These are phyloP conservation scores for Hecatera dysodea DNA, from an alignment of 2,888 invertebrate genomes.

Conservation along the genomic window DNA sequence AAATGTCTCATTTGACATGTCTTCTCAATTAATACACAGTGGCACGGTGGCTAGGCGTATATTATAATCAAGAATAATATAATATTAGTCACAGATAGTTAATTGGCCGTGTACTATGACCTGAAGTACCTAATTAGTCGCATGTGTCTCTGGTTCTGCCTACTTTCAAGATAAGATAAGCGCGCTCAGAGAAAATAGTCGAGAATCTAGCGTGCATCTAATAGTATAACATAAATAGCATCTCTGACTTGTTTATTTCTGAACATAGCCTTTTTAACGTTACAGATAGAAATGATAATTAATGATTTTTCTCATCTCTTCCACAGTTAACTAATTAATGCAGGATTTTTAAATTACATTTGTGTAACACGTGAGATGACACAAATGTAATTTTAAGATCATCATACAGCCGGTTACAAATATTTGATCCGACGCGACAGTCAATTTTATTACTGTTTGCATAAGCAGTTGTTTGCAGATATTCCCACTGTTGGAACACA, in stretches of 20 bases:
- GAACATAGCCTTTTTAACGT: background rate
- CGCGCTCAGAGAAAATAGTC: constrained; percentile 7
- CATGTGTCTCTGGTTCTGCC: constrained; percentile 6
- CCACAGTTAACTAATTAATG: too few relatives aligned
- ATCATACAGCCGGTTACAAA: too few relatives aligned
- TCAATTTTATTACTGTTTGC: too few relatives aligned
- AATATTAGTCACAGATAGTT: constrained; percentile 22
- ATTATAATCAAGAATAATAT: constrained; percentile 9
- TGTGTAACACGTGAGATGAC: too few relatives aligned
- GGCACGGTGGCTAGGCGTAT: background rate
- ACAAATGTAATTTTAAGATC: too few relatives aligned
- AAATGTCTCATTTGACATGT: background rate
- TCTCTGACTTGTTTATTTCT: background rate
- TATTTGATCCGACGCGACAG: too few relatives aligned
- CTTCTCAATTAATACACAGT: background rate
- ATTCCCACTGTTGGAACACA: too few relatives aligned
- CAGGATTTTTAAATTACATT: background rate
- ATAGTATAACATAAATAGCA: background rate
- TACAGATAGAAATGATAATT: background rate
- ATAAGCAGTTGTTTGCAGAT: too few relatives aligned
- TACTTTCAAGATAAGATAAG: constrained; percentile 39
- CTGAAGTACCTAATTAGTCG: constrained; percentile 22
- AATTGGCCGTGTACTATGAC: constrained; percentile 29
- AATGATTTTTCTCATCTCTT: background rate
- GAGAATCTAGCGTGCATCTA: background rate